Conservation (phyloP, 2,113 vertebrate species). For the Xenopus borealis region DNA sequence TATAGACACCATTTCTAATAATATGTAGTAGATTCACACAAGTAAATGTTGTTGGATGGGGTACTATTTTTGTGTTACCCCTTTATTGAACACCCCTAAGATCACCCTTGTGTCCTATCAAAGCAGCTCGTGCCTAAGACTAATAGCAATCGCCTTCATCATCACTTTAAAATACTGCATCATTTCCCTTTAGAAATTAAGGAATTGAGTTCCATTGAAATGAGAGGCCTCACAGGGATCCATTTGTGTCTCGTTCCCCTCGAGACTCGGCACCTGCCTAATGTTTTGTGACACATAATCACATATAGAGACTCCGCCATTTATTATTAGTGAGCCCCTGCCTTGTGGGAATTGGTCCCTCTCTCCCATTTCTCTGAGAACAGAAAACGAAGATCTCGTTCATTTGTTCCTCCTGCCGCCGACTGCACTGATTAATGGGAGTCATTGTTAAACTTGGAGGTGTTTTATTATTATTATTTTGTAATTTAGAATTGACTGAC, state of each 20-base stretch:
- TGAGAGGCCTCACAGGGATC: no score
- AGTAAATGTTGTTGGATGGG: neutral
- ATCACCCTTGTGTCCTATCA: no score
- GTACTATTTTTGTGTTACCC: slow-evolving; percentile 40
- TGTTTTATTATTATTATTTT: slow-evolving; percentile 55
- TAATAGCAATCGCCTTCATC: no score
- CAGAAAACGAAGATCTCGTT: slow-evolving; percentile 4
- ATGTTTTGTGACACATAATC: no score
- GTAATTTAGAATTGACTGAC: slow-evolving; percentile 55
- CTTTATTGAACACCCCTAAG: no score
- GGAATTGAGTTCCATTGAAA: no score
- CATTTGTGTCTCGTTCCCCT: no score
- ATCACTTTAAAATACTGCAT: no score
- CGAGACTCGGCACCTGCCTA: no score
- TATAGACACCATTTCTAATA: slow-evolving; percentile 4
- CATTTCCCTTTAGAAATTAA: no score
- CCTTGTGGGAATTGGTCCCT: slow-evolving; percentile 43
- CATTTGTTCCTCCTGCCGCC: slow-evolving; percentile 50
- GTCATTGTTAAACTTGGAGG: slow-evolving; percentile 55
- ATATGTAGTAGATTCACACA: slow-evolving; percentile 44
- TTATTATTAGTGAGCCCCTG: neutral
- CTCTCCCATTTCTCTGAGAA: slow-evolving; percentile 7
- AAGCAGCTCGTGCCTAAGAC: no score
- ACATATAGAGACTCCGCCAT: no score
- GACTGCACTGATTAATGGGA: slow-evolving; percentile 58